Percentiles rank a stretch among this genome's conserved stretches.
phyloP scores from a whole-genome alignment of 1,140 invertebrate genomes.

The Drosophila baimaii region DNA sequence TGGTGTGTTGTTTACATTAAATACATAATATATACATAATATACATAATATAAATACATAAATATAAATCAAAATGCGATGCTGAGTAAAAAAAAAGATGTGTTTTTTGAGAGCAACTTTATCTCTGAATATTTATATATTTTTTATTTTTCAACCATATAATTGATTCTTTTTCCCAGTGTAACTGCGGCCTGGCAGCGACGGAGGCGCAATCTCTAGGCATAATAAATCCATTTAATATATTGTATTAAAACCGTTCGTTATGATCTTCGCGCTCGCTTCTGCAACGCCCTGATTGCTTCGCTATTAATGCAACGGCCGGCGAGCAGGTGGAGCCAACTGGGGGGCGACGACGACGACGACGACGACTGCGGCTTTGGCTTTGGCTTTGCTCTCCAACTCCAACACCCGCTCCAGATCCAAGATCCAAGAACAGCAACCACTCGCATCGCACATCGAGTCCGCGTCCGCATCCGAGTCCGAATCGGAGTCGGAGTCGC shows the following conservation, averaged over 20 bases:
- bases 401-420: slow-evolving; percentile 3
- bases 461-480: slow-evolving; percentile 44
- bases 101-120: too few species aligned
- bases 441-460: slow-evolving; percentile 18
- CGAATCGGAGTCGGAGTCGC: slow-evolving; percentile 47
- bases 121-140: too few species aligned
- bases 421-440: slow-evolving; percentile 24
- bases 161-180: not conserved
- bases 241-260: slow-evolving; percentile 80
- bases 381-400: not conserved
- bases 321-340: slow-evolving; percentile 57
- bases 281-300: slow-evolving; percentile 80
- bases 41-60: too few species aligned
- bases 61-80: too few species aligned
- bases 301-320: slow-evolving; percentile 77
- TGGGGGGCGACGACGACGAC: slow-evolving; percentile 16
- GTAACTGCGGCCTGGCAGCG: slow-evolving; percentile 1
- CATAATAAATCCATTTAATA: slow-evolving; percentile 82
- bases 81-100: too few species aligned
- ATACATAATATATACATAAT: too few species aligned
- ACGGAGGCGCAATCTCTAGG: slow-evolving; percentile 66
- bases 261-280: slow-evolving; percentile 79
- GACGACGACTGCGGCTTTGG: not conserved
- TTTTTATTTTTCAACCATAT: not conserved
- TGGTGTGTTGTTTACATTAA: too few species aligned